Evolutionary conservation across 2,113 vertebrate genomes (phyloP).

Genomic region (Ctenomys sociabilis): DNA sequence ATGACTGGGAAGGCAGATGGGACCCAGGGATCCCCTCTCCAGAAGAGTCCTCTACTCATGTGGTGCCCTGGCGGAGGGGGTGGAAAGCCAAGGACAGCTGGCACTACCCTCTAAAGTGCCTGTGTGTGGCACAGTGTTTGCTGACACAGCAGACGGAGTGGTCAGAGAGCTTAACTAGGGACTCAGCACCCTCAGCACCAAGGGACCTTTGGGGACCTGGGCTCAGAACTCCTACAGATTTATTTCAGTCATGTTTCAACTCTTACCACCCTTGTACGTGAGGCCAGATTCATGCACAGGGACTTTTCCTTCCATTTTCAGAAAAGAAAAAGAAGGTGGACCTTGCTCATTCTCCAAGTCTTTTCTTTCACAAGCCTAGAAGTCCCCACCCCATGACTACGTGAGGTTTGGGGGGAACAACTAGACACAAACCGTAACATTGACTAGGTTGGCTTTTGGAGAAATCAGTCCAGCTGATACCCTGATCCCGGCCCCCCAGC

Average conservation of each 20-base stretch:
- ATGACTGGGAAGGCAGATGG: too few species aligned
- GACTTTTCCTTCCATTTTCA: neutral
- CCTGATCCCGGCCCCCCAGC: neutral
- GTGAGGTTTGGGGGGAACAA: too few species aligned
- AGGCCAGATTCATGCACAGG: neutral
- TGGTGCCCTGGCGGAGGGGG: too few species aligned
- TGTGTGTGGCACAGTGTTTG: too few species aligned
- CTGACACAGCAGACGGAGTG: accelerated
- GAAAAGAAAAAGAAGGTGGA: neutral
- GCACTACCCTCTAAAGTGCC: neutral
- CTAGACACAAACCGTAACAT: too few species aligned
- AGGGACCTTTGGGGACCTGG: neutral
- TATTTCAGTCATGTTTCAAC: neutral
- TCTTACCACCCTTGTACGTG: neutral
- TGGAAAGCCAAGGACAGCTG: neutral
- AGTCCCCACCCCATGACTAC: too few species aligned
- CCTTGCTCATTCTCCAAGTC: neutral
- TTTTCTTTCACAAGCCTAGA: neutral
- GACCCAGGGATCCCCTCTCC: neutral
- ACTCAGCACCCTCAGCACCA: neutral
- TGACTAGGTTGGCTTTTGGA: neutral
- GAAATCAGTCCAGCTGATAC: too few species aligned
- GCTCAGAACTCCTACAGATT: neutral
- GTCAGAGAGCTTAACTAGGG: too few species aligned
- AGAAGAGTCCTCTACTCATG: neutral